A percentile compares a stretch with the other conserved stretches of the same genome.
Conservation (phyloP, 1,140 invertebrate genomes). For the Hetaerina americana region DNA sequence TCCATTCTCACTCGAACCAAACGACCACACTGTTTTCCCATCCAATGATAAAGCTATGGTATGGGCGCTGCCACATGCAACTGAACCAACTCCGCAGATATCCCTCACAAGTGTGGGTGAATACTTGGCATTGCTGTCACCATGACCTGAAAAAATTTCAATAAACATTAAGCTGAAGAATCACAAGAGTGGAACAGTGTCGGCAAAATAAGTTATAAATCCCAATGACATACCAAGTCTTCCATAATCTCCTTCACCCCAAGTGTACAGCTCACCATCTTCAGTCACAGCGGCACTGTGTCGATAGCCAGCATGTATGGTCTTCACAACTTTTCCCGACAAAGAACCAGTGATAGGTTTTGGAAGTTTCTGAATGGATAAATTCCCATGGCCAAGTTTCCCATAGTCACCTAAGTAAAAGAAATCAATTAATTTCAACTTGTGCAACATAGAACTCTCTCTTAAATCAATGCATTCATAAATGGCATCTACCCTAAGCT, state of each 20-base stretch:
- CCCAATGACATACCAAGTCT: slow-evolving; percentile 32
- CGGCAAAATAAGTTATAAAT: slow-evolving; percentile 2
- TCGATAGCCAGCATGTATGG: slow-evolving; percentile 47
- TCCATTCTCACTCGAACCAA: slow-evolving; percentile 45
- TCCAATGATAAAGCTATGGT: slow-evolving; percentile 46
- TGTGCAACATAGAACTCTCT: not conserved
- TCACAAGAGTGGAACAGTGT: not conserved
- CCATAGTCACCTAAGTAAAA: slow-evolving; percentile 34
- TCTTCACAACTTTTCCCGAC: slow-evolving; percentile 32
- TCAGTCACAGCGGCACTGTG: slow-evolving; percentile 43
- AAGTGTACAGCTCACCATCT: slow-evolving; percentile 40
- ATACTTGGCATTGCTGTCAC: slow-evolving; percentile 36
- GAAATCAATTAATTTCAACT: slow-evolving; percentile 7
- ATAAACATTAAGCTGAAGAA: not conserved
- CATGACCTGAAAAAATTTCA: slow-evolving; percentile 30
- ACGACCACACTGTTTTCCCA: slow-evolving; percentile 50
- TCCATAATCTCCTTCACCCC: slow-evolving; percentile 52
- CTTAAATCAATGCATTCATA: not conserved
- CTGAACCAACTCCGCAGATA: slow-evolving; percentile 40
- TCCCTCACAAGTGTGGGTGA: slow-evolving; percentile 43
- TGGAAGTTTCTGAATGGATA: slow-evolving; percentile 41
- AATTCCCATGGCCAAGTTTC: slow-evolving; percentile 38
- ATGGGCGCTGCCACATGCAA: slow-evolving; percentile 49
- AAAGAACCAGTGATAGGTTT: slow-evolving; percentile 35
- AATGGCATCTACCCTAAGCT: slow-evolving; percentile 29